Evolutionary conservation across 2,113 vertebrate species (phyloP).

Genomic region (Dipodomys spectabilis): DNA sequence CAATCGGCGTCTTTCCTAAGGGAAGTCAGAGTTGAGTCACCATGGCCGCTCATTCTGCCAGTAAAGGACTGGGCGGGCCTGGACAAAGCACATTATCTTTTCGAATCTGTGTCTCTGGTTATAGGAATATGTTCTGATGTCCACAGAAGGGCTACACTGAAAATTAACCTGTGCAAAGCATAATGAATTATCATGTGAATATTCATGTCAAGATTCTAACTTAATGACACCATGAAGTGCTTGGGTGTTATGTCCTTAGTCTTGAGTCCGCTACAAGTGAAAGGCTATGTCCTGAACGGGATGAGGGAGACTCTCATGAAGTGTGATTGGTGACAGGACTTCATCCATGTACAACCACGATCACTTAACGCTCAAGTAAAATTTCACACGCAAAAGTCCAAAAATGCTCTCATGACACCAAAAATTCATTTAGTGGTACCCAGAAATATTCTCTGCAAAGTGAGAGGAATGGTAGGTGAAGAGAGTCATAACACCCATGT

Average conservation of each 20-base stretch:
- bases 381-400: neutral
- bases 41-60: too few species aligned
- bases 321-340: neutral
- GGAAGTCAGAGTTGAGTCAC: neutral
- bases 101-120: neutral
- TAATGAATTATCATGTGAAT: neutral
- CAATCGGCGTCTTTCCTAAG: neutral
- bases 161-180: neutral
- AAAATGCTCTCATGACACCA: neutral
- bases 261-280: neutral
- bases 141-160: neutral
- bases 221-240: neutral
- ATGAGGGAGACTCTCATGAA: neutral
- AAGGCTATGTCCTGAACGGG: neutral
- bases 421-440: neutral
- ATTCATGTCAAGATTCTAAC: neutral
- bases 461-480: too few species aligned
- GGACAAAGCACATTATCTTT: neutral
- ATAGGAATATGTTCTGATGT: neutral
- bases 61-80: neutral
- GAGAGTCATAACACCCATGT: too few species aligned
- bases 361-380: slow-evolving; percentile 2
- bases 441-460: neutral
- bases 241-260: neutral
- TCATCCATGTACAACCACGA: neutral